phyloP scores from a whole-genome alignment of 64 coral and sea anemone species.

The Montipora efflorescens region DNA sequence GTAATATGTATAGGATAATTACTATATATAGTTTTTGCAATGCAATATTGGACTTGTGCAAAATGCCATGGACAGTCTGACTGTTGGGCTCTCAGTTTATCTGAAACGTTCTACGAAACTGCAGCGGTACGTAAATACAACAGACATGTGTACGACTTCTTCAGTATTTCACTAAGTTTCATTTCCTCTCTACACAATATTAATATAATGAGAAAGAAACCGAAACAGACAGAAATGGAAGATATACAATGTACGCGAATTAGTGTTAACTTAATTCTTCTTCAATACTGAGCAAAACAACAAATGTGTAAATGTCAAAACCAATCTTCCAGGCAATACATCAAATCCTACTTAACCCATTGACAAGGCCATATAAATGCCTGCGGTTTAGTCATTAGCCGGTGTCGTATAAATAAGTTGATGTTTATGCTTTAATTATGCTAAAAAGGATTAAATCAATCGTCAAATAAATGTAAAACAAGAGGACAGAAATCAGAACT shows the following conservation, averaged over 20 bases:
- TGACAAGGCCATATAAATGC: neutral
- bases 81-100: neutral
- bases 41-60: neutral
- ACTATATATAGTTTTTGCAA: neutral
- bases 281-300: neutral
- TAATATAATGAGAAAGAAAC: neutral
- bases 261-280: neutral
- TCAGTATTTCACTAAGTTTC: neutral
- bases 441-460: neutral
- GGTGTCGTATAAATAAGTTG: neutral
- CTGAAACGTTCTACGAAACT: neutral
- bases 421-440: neutral
- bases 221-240: neutral
- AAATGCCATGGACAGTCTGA: neutral
- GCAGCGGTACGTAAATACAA: neutral
- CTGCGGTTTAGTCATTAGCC: neutral
- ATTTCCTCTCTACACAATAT: neutral
- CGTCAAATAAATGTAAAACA: neutral
- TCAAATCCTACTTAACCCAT: neutral
- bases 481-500: neutral
- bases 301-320: neutral
- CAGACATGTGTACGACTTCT: neutral
- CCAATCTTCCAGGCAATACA: neutral
- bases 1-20: conserved; percentile 16
- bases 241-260: neutral